phyloP scores from a whole-genome alignment of 2,888 invertebrate species.

The Rhorus exstirpatorius region DNA sequence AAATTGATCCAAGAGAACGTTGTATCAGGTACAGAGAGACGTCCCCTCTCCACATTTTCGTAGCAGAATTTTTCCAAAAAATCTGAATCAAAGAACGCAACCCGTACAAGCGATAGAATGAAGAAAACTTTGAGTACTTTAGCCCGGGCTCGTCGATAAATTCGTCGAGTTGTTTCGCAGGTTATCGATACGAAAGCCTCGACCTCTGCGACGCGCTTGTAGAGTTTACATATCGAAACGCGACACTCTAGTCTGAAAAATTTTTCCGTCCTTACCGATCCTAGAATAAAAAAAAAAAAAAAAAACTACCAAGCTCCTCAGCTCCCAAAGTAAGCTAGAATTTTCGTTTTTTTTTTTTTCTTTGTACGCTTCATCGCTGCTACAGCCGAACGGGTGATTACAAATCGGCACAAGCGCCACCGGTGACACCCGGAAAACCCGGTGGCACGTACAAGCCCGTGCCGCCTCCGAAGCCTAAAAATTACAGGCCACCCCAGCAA shows the following conservation, averaged over 20 bases:
- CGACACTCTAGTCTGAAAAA: conserved; percentile 80
- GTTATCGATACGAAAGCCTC: conserved; percentile 77
- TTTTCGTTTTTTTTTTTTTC: conserved; percentile 64
- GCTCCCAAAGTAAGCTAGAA: conserved; percentile 79
- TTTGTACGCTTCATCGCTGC: conserved; percentile 22
- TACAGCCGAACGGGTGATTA: conserved; percentile 84
- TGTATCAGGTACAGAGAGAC: no score
- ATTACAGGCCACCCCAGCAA: conserved; percentile 92
- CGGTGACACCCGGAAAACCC: conserved; percentile 80
- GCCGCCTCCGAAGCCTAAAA: conserved; percentile 97
- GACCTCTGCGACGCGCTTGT: conserved; percentile 81
- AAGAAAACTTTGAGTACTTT: not conserved
- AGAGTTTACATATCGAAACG: conserved; percentile 82
- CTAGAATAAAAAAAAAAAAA: conserved; percentile 22
- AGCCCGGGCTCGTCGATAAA: not conserved
- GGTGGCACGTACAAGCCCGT: conserved; percentile 92
- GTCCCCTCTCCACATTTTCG: no score
- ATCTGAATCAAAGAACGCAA: not conserved
- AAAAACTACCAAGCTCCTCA: conserved; percentile 75
- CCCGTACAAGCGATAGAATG: not conserved
- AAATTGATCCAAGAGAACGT: no score
- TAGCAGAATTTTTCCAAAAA: no score
- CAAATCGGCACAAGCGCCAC: conserved; percentile 84
- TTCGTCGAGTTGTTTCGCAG: conserved; percentile 73
- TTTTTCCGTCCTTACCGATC: conserved; percentile 22